phyloP scores from a whole-genome alignment of 1,140 invertebrate species.

The Caenorhabditis brenneri region DNA sequence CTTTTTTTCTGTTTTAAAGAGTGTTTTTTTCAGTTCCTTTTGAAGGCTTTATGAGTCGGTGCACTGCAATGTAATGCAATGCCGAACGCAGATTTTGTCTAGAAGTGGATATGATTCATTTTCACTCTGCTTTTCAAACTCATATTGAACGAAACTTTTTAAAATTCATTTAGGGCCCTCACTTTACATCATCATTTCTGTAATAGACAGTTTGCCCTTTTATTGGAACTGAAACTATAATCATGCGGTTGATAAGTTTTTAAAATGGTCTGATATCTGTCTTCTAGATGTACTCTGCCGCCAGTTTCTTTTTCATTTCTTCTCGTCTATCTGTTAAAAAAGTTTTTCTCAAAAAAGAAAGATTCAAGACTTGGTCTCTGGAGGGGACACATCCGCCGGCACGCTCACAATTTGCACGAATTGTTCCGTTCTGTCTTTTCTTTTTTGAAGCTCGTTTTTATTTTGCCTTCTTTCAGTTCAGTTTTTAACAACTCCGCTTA shows the following conservation, averaged over 20 bases:
- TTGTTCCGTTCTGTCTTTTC: neutral
- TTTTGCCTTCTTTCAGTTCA: neutral
- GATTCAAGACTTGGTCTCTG: neutral
- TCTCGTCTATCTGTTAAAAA: neutral
- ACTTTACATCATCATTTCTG: neutral
- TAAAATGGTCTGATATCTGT: conserved; percentile 2
- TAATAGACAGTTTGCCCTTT: neutral
- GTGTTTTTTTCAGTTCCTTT: too few species aligned
- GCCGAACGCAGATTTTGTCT: too few species aligned
- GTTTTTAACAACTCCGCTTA: neutral
- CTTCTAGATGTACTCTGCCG: neutral
- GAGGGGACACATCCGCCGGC: neutral
- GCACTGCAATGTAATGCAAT: too few species aligned
- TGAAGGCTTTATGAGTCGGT: too few species aligned
- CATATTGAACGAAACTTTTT: too few species aligned
- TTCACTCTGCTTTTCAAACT: too few species aligned
- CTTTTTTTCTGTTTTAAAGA: neutral
- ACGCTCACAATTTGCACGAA: conserved; percentile 7
- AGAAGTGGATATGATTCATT: too few species aligned
- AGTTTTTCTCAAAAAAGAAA: neutral
- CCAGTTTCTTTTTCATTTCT: neutral
- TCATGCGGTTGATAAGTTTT: neutral
- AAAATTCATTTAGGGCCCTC: too few species aligned
- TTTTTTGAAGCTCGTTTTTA: neutral
- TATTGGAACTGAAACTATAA: neutral